A percentile compares a stretch with the other conserved stretches of the same genome.
phyloP scores from a whole-genome alignment of 2,113 vertebrate genomes.

The Genyomyrus donnyi region DNA sequence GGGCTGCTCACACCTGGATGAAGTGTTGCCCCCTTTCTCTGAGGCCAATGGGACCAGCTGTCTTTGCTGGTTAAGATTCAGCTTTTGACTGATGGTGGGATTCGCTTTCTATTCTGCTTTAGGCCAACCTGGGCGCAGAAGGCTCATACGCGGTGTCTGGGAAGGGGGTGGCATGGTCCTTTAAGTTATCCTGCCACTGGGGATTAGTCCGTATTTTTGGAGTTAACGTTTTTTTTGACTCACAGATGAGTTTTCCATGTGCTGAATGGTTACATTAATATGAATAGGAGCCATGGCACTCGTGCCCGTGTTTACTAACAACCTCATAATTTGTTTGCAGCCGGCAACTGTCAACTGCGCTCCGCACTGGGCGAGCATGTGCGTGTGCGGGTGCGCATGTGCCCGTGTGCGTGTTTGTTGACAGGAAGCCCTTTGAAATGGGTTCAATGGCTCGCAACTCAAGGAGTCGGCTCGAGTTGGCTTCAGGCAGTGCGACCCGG shows the following conservation, averaged over 20 bases:
- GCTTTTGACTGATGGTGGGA: not conserved
- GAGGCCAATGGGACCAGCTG: not conserved
- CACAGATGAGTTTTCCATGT: not conserved
- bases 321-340: slow-evolving; percentile 1
- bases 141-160: not conserved
- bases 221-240: not conserved
- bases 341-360: not conserved
- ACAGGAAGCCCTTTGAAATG: slow-evolving; percentile 16
- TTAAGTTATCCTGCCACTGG: not conserved
- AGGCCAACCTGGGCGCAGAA: not conserved
- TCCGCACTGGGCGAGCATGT: slow-evolving; percentile 25
- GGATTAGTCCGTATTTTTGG: not conserved
- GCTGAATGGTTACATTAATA: not conserved
- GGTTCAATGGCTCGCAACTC: slow-evolving; percentile 21
- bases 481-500: slow-evolving; percentile 1
- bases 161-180: not conserved
- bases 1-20: not conserved
- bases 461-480: slow-evolving; percentile 20
- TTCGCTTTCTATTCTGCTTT: not conserved
- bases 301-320: slow-evolving; percentile 16
- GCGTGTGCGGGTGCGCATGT: slow-evolving; percentile 36
- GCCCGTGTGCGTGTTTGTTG: slow-evolving; percentile 28
- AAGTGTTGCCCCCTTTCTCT: not conserved
- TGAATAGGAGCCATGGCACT: not conserved
- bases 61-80: not conserved